Conservation (phyloP, 2,888 invertebrate species). For the Eupelmus urozonus region DNA sequence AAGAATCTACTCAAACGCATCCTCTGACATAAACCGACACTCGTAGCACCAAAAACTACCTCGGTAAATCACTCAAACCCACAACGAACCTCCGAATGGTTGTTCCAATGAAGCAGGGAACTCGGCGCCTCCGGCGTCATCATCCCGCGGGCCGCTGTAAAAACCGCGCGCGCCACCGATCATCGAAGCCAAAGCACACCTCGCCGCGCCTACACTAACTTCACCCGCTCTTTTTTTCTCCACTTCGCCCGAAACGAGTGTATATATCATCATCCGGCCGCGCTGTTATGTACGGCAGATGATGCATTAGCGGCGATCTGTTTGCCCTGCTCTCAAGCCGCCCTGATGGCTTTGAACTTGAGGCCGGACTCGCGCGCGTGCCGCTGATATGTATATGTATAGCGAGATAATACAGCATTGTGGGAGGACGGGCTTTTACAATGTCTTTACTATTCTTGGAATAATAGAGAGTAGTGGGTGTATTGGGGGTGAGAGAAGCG, state of each 20-base stretch:
- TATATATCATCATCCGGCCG: not conserved
- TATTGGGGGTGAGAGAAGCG: no score
- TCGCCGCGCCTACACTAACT: not conserved
- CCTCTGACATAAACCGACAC: no score
- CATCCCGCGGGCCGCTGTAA: no score
- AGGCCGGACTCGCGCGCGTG: no score
- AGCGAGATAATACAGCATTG: not conserved
- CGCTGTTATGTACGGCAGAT: slow-evolving; percentile 55
- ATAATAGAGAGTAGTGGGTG: no score
- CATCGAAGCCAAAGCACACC: not conserved
- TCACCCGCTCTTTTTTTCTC: not conserved
- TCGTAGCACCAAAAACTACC: not conserved
- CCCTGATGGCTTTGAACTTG: slow-evolving; percentile 19
- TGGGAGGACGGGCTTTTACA: not conserved
- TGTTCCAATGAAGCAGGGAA: slow-evolving; percentile 13
- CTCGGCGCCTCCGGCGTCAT: no score
- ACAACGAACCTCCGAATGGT: slow-evolving; percentile 26
- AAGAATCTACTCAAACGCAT: no score
- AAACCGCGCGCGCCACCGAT: not conserved
- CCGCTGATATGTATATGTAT: no score
- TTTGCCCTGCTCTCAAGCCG: slow-evolving; percentile 57
- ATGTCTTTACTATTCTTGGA: no score
- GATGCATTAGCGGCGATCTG: slow-evolving; percentile 60
- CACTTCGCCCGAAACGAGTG: not conserved
- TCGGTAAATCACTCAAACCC: no score